Evolutionary conservation across 2,888 invertebrate genomes (phyloP).

Genomic region (Erebia palarica): DNA sequence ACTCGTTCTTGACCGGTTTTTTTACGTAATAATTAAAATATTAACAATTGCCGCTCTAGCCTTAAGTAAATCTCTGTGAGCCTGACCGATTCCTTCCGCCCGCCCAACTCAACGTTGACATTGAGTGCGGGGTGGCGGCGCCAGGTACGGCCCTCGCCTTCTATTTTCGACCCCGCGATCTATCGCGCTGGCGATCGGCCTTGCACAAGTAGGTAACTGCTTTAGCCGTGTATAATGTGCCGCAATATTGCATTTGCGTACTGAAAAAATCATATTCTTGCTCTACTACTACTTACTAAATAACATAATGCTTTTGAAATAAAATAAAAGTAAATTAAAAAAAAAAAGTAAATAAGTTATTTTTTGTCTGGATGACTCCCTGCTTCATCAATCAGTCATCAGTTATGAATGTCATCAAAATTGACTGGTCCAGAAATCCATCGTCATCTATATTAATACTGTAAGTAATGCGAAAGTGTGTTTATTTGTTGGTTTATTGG

Average conservation of each 20-base stretch:
- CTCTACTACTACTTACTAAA: neutral
- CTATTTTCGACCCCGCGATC: conserved; percentile 78
- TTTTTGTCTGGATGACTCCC: too few species aligned
- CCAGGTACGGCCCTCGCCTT: conserved; percentile 76
- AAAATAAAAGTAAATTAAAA: too few species aligned
- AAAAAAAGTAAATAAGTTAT: too few species aligned
- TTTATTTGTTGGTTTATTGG: too few species aligned
- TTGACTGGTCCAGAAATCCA: too few species aligned
- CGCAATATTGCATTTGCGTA: conserved; percentile 69
- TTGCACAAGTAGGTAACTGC: conserved; percentile 66
- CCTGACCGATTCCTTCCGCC: conserved; percentile 69
- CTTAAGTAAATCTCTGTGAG: conserved; percentile 16
- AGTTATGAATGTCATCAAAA: too few species aligned
- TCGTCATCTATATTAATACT: too few species aligned
- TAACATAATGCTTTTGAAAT: neutral
- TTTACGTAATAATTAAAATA: neutral
- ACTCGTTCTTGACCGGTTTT: neutral
- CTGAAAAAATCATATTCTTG: conserved; percentile 48
- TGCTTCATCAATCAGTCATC: too few species aligned
- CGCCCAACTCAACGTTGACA: conserved; percentile 78
- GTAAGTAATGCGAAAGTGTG: too few species aligned
- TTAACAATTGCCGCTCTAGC: neutral
- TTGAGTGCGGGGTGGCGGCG: conserved; percentile 76
- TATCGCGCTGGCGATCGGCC: conserved; percentile 79
- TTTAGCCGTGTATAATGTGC: conserved; percentile 74